Base-by-base conservation (phyloP, 1,140 invertebrate genomes). In the Campoletis sonorensis region DNA sequence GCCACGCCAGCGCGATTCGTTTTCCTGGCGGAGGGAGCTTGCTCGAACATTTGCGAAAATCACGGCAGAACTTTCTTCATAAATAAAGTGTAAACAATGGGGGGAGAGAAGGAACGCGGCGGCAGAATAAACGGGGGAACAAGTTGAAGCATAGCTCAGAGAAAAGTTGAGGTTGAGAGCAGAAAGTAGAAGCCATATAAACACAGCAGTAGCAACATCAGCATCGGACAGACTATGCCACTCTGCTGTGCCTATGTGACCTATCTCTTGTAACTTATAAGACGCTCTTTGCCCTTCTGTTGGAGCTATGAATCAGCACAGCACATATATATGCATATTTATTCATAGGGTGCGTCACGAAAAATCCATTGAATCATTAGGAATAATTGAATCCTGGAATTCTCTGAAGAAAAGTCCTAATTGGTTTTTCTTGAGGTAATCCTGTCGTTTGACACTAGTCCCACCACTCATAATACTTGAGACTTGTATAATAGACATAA, bases 11-110 rank as follows among this genome's bases (percentile, higher is more conserved):
- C 84, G 75, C 84, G 82, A 84, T 85, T 87, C 82, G 77, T 81
- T 85, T 79, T 84, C 81, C 82, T 80, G 80, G 80, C 81, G 83
- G 70, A 45, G 49, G 83, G 79, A 83, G 40, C 40, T 64, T 64
- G 61, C 61, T 64, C 21, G 61, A 26, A 84, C 86, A 85, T 88
- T 88, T 87, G 86, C 86, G 86, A 90, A 91, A 91, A 64, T 91
- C 89, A 89, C 85, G 85, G 83, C 86, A 89, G 71, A 91, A 91
- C 89, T 91, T 91, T 90, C 82, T 87, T 90, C 89, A 91, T 90
- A 91, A 91, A 90, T 91, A 90, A 90, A 89, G 88, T 88, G 88
- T 89, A 91, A 91, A 91, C 90, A 91, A 90, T 64, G 86, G 88
- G 85, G 81, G 81, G 77, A 72, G 78, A 75, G 16, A 16, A 37